A percentile compares a stretch with the other conserved stretches of the same genome.
Evolutionary conservation across 2,888 invertebrate species (phyloP).

Genomic region (Dorcus hopei): DNA sequence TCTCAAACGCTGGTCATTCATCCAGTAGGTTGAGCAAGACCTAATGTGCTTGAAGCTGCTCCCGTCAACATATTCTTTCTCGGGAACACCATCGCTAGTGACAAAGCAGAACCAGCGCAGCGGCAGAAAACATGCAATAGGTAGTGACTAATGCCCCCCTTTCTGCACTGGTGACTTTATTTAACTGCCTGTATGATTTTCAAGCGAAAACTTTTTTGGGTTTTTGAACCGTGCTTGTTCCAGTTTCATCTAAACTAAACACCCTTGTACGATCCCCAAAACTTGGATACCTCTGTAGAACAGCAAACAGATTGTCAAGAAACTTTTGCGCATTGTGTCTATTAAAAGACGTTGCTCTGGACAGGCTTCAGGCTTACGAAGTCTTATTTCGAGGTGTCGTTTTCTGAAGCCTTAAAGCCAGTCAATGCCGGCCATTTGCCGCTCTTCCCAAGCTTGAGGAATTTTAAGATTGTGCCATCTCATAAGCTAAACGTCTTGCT

Average conservation of each 20-base stretch:
- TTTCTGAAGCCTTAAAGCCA: slow-evolving; percentile 8
- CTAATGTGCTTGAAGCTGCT: too few relatives aligned
- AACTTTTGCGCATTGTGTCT: slow-evolving; percentile 11
- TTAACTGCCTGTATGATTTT: background rate
- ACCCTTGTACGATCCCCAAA: slow-evolving; percentile 2
- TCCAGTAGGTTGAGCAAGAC: too few relatives aligned
- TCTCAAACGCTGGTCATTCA: too few relatives aligned
- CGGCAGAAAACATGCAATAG: too few relatives aligned
- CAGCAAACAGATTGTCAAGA: slow-evolving; percentile 8
- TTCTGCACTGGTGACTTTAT: background rate
- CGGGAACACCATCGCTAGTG: too few relatives aligned
- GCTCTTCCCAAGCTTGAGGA: background rate
- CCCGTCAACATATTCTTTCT: too few relatives aligned
- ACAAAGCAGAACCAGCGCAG: too few relatives aligned
- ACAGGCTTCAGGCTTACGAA: slow-evolving; percentile 12
- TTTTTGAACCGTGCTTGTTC: slow-evolving; percentile 13
- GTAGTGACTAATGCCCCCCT: background rate
- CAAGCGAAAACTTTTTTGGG: background rate
- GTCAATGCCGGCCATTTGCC: slow-evolving; percentile 6
- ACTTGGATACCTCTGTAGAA: slow-evolving; percentile 1
- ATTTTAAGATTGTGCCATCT: background rate
- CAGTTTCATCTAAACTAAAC: slow-evolving; percentile 13
- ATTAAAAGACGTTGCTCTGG: slow-evolving; percentile 13
- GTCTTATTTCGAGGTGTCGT: slow-evolving; percentile 5
- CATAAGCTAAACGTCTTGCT: background rate